phyloP scores from a whole-genome alignment of 2,888 invertebrate genomes.

The Pachliopta kotzebuea region DNA sequence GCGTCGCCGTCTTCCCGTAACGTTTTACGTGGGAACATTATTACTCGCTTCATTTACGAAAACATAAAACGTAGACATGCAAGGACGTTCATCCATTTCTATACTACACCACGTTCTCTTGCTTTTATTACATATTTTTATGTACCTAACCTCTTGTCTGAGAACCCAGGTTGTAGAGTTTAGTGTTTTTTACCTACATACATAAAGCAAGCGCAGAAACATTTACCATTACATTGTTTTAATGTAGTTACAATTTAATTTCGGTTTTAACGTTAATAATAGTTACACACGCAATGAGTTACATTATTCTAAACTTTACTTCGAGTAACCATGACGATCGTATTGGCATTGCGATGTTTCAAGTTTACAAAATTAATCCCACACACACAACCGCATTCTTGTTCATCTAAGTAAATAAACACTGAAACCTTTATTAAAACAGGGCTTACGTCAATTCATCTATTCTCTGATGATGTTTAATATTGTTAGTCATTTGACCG shows the following conservation, averaged over 20 bases:
- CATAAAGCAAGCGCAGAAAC: no score
- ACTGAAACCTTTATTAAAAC: background rate
- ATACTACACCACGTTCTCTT: slow-evolving; percentile 1
- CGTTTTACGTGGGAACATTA: slow-evolving; percentile 16
- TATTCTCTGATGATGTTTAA: no score
- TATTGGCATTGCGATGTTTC: background rate
- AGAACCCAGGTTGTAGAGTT: no score
- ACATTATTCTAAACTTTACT: slow-evolving; percentile 5
- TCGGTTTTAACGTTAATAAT: background rate
- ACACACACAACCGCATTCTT: slow-evolving; percentile 1
- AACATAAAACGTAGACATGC: slow-evolving; percentile 23
- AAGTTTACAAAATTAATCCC: slow-evolving; percentile 2
- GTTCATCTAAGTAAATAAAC: background rate
- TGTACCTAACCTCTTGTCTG: background rate
- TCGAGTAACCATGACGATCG: slow-evolving; percentile 15
- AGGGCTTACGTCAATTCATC: background rate
- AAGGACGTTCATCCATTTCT: slow-evolving; percentile 9
- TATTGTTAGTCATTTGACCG: no score
- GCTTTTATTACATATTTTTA: slow-evolving; percentile 1
- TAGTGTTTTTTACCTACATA: no score
- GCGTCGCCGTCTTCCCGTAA: slow-evolving; percentile 5
- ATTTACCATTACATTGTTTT: no score
- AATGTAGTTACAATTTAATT: background rate
- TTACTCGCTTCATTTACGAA: slow-evolving; percentile 16
- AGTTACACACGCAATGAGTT: background rate